phyloP scores from a whole-genome alignment of 1,140 invertebrate species.

The Procambarus clarkii region DNA sequence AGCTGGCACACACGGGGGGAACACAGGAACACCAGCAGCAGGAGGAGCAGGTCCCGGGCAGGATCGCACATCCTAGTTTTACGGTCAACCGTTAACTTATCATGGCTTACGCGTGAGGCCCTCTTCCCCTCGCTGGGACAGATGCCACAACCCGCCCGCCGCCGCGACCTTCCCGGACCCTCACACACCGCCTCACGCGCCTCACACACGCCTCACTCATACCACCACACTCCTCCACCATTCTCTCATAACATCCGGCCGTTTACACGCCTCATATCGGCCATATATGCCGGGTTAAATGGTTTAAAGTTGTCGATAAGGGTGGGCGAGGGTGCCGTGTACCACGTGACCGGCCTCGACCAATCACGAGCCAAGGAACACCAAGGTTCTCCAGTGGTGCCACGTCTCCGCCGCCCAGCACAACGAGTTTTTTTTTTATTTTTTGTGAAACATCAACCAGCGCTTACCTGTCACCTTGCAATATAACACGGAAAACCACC shows the following conservation, averaged over 20 bases:
- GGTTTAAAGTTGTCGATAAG: conserved; percentile 1
- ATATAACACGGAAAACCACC: too few species aligned
- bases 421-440: not conserved
- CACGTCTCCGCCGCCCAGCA: not conserved
- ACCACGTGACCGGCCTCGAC: conserved; percentile 44
- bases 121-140: not conserved
- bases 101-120: conserved; percentile 55
- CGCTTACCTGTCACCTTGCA: too few species aligned
- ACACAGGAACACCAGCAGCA: not conserved
- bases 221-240: not conserved
- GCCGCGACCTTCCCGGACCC: not conserved
- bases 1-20: not conserved
- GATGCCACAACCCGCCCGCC: conserved; percentile 37
- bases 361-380: conserved; percentile 28
- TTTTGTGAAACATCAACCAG: too few species aligned
- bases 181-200: too few species aligned
- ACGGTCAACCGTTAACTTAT: conserved; percentile 55
- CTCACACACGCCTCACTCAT: not conserved
- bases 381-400: conserved; percentile 51
- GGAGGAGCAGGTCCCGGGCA: not conserved
- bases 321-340: conserved; percentile 17
- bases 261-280: not conserved
- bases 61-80: conserved; percentile 22
- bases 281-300: not conserved
- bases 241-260: not conserved